Evolutionary conservation across 1,140 invertebrate species (phyloP), one percentile per base, ranked within the genome.

Genomic region (Chrysopa pallens): DNA sequence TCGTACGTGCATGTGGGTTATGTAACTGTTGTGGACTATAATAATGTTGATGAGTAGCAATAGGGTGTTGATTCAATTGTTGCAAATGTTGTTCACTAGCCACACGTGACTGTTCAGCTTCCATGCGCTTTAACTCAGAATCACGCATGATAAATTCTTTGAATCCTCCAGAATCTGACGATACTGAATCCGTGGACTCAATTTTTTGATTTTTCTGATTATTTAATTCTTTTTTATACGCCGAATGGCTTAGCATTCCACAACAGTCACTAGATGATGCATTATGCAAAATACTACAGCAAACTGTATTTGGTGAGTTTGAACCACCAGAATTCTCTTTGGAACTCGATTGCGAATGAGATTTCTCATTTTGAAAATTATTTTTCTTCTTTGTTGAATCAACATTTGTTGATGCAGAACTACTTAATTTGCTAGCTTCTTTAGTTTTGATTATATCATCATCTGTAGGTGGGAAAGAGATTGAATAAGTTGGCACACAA

Each of bases 101-200:
- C 29, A 31, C 11, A 11, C n/a, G 31, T 4, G 31, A 11, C 6
- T 33, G 31, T 33, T 33, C 31, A 4, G 31, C 31, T 33, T 33
- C 31, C 8, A 33, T 9, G 4, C 31, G 31, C 6, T 33, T 33
- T 12, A 33, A 11, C 6, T 33, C 31, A 2, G 8, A 11, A 2
- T 33, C 31, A 33, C 31, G 31, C 6, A 12, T 4, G 9, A 59
- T 42, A 38, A 61, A 61, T 31, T 61, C 59, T 44, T 61, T 61
- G 40, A 61, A 61, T 12, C 59, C 59, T 13, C 59, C 59, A 6
- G 59, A 61, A 46, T 61, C 59, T 0, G 59, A 61, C 0, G 56
- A 59, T 39, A 54, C 58, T 1, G 59, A 61, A 43, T 61, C 59
- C 8, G 57, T 28, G 4, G 57, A 61, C 38, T 61, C 59, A 35